Base-by-base conservation (phyloP, 1,140 invertebrate genomes). In the Macrobrachium rosenbergii region DNA sequence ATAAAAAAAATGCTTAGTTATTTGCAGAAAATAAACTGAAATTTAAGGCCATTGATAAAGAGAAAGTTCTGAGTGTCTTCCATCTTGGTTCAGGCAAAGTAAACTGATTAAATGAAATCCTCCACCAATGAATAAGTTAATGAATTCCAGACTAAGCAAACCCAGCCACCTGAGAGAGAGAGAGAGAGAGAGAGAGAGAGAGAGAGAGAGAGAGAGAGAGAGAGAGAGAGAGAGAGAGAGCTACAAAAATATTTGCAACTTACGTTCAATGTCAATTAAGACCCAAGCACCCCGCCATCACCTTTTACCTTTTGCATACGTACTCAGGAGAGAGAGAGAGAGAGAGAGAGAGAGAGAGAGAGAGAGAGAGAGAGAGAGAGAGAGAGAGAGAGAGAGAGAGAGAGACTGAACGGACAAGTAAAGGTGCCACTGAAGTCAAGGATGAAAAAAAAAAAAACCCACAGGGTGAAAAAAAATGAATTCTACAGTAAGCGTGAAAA, bases 311-410 rank as follows among this genome's bases (percentile, higher is more conserved):
- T 37, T 37, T 37, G 28, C 28, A 37, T 1, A 37, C 28, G 28
- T 37, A 37, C 28, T 37, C 28, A 37, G 28, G 28, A 2, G 28
- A 37, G 28, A 37, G 28, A 37, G 80, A 82, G 80, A 28, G 43
- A 16, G 80, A 82, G 60, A 37, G 23, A n/a, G 59, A 82, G 21
- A 64, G 28, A 82, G 23, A 43, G 67, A 16, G n/a, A 14, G 37
- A 60, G 77, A 79, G 52, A 60, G n/a, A 59, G 21, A 79, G 45
- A 62, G 60, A 77, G 12, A 21, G 10, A 17, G 23, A 59, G 67
- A 16, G n/a, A 14, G 37, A 60, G 77, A 79, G 52, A 60, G n/a
- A 59, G 21, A 79, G 45, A 62, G 60, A 77, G 12, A 21, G 10
- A 17, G 23, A 19, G 2, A 3, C 28, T 23, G 37, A 37, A 14